phyloP scores from a whole-genome alignment of 1,140 invertebrate genomes.

The Drosophila quadrilineata region DNA sequence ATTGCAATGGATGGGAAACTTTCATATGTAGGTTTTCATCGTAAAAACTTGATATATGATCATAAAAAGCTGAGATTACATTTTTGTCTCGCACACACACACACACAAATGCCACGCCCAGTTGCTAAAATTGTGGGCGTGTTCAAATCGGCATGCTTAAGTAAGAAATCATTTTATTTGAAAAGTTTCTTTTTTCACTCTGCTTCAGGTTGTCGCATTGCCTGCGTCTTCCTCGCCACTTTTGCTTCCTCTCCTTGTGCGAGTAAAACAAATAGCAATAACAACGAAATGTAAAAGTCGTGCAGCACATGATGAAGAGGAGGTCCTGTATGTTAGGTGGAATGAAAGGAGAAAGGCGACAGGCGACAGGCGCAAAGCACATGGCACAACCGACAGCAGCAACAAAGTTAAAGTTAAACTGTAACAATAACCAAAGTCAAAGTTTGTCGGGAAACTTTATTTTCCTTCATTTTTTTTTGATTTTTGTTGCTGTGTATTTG shows the following conservation, averaged over 20 bases:
- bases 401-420: constrained; percentile 71
- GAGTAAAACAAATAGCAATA: constrained; percentile 7
- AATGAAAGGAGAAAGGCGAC: neutral
- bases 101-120: neutral
- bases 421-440: constrained; percentile 79
- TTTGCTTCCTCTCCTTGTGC: constrained; percentile 14
- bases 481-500: constrained; percentile 21
- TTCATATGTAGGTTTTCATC: no score
- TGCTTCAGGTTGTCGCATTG: constrained; percentile 12
- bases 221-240: neutral
- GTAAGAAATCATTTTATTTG: constrained; percentile 75
- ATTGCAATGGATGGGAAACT: neutral
- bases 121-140: constrained; percentile 10
- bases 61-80: constrained; percentile 8
- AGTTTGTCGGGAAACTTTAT: constrained; percentile 76
- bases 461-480: constrained; percentile 40
- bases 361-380: constrained; percentile 16
- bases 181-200: constrained; percentile 47
- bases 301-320: neutral
- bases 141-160: constrained; percentile 63
- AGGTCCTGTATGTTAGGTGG: neutral
- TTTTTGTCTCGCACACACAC: constrained; percentile 5
- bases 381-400: constrained; percentile 28
- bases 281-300: no score
- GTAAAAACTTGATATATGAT: neutral